phyloP scores from a whole-genome alignment of 2,888 invertebrate genomes.

The Eurytoma californica region DNA sequence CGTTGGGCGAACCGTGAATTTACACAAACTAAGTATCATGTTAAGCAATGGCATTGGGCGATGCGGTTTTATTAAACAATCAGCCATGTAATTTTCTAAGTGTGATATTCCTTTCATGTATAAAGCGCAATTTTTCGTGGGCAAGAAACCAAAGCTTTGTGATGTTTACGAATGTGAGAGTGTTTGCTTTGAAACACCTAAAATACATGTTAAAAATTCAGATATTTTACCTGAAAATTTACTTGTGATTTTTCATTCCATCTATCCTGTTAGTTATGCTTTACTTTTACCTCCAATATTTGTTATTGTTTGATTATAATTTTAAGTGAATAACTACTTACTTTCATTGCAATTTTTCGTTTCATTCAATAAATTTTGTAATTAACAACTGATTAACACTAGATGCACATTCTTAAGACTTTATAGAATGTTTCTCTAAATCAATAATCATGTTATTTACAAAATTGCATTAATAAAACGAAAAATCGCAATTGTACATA shows the following conservation, averaged over 20 bases:
- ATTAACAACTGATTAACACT: too few relatives aligned
- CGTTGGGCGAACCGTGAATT: slow-evolving; percentile 17
- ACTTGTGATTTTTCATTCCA: slow-evolving; percentile 1
- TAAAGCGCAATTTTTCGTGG: slow-evolving; percentile 32
- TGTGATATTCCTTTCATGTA: slow-evolving; percentile 40
- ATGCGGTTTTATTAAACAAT: slow-evolving; percentile 43
- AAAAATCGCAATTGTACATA: too few relatives aligned
- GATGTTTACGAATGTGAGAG: slow-evolving; percentile 48
- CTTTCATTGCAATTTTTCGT: too few relatives aligned
- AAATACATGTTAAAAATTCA: slow-evolving; percentile 55
- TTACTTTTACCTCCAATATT: too few relatives aligned
- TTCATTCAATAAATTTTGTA: too few relatives aligned
- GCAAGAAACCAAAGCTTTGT: slow-evolving; percentile 53
- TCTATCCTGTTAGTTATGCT: neutral
- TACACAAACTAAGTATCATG: slow-evolving; percentile 14
- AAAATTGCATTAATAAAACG: too few relatives aligned
- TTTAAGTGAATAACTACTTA: too few relatives aligned
- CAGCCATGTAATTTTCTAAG: slow-evolving; percentile 40
- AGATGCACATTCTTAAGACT: too few relatives aligned
- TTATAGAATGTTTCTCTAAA: too few relatives aligned
- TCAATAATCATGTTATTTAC: too few relatives aligned
- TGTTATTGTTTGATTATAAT: too few relatives aligned
- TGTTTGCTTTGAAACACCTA: slow-evolving; percentile 50
- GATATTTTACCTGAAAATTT: slow-evolving; percentile 51
- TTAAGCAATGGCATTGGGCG: slow-evolving; percentile 33